A percentile compares a stretch with the other conserved stretches of the same genome.
Conservation (phyloP, 2,888 invertebrate genomes). For the Apodemia hepburni region DNA sequence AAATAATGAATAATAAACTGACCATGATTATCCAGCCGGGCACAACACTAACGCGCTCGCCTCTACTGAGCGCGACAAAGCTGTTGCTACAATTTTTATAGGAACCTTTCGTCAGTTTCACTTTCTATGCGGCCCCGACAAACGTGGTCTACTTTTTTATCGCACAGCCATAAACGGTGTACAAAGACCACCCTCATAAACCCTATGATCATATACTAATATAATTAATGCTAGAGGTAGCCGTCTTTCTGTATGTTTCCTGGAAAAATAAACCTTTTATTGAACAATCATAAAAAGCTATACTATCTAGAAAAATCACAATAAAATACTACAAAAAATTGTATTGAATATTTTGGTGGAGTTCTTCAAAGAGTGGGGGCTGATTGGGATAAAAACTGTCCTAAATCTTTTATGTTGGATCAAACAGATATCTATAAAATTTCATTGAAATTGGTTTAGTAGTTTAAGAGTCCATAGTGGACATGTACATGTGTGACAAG, state of each 20-base stretch:
- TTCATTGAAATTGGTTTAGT: too few species aligned
- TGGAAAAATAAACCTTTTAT: background rate
- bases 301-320: background rate
- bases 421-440: too few species aligned
- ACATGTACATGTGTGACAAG: too few species aligned
- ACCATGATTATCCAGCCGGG: constrained; percentile 57
- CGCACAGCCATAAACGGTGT: constrained; percentile 48
- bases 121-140: constrained; percentile 68
- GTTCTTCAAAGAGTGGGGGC: too few species aligned
- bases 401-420: too few species aligned
- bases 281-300: background rate
- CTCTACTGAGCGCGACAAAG: constrained; percentile 58
- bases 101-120: constrained; percentile 64
- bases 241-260: background rate
- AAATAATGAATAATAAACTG: constrained; percentile 57
- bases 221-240: background rate
- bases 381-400: too few species aligned
- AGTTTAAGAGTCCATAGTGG: too few species aligned
- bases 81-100: constrained; percentile 70
- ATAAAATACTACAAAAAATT: background rate
- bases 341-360: too few species aligned
- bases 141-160: constrained; percentile 69
- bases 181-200: constrained; percentile 45
- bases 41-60: constrained; percentile 46
- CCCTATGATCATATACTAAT: background rate